These are phyloP conservation scores for Cryptosula pallasiana DNA, from an alignment of 2,888 invertebrate genomes.

Conservation along the genomic window DNA sequence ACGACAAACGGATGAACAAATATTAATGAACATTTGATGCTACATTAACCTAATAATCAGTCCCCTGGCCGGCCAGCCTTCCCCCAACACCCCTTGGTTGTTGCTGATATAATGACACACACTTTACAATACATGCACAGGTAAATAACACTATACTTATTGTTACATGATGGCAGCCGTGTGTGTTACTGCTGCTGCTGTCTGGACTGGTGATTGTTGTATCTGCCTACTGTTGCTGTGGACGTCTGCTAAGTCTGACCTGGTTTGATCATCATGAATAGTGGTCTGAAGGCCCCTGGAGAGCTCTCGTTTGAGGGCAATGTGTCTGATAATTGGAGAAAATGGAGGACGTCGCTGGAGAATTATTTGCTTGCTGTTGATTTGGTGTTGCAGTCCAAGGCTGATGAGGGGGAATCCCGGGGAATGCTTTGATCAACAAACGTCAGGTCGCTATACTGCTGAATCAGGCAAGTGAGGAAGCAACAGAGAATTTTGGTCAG, in stretches of 20 bases:
- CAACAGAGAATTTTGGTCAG: background rate
- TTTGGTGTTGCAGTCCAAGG: background rate
- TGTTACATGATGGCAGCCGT: background rate
- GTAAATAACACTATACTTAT: background rate
- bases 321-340: slow-evolving; percentile 23
- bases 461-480: background rate
- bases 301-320: too few relatives aligned
- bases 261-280: background rate
- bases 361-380: slow-evolving; percentile 14
- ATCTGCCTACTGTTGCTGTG: background rate
- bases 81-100: too few relatives aligned
- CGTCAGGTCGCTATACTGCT: slow-evolving; percentile 1
- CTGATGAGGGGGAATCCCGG: background rate
- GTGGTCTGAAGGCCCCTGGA: background rate
- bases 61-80: too few relatives aligned
- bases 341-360: slow-evolving; percentile 9
- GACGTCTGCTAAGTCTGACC: background rate
- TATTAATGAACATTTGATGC: too few relatives aligned
- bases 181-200: background rate
- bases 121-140: background rate
- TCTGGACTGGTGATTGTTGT: background rate
- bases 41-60: background rate
- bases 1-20: too few relatives aligned
- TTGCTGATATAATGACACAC: too few relatives aligned
- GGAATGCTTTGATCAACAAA: background rate